A percentile compares a stretch with the other conserved stretches of the same genome.
Evolutionary conservation across 1,140 invertebrate species (phyloP).

Genomic region (Magallana gigas): DNA sequence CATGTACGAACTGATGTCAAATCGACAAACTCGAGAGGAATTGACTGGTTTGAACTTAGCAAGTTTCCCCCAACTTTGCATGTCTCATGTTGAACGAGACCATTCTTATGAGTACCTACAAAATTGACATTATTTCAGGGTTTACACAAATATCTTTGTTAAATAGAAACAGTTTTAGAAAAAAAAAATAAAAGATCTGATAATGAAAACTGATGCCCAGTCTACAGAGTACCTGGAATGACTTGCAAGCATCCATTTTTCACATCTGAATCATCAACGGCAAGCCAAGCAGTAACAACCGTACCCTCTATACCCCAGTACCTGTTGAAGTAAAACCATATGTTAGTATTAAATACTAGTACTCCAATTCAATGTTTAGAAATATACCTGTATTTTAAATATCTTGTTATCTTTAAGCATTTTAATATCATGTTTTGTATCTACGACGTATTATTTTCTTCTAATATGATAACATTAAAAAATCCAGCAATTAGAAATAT

Average conservation of each 20-base stretch:
- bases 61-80: constrained; percentile 62
- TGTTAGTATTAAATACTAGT: no score
- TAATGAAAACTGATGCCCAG: neutral
- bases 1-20: constrained; percentile 57
- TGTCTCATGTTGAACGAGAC: constrained; percentile 62
- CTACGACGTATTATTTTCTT: no score
- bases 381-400: neutral
- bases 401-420: no score
- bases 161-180: neutral
- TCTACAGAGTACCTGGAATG: constrained; percentile 61
- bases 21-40: constrained; percentile 62
- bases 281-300: constrained; percentile 70
- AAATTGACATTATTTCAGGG: neutral
- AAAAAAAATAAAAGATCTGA: neutral
- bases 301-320: constrained; percentile 72
- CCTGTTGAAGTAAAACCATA: constrained; percentile 13
- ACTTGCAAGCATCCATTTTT: constrained; percentile 71
- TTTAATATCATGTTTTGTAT: no score
- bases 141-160: neutral
- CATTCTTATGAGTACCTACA: constrained; percentile 66
- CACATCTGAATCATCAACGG: constrained; percentile 68
- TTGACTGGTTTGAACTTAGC: constrained; percentile 69
- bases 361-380: neutral
- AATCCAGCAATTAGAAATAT: no score
- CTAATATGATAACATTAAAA: no score